phyloP scores from a whole-genome alignment of 1,140 invertebrate genomes.

The Cotesia glomerata region DNA sequence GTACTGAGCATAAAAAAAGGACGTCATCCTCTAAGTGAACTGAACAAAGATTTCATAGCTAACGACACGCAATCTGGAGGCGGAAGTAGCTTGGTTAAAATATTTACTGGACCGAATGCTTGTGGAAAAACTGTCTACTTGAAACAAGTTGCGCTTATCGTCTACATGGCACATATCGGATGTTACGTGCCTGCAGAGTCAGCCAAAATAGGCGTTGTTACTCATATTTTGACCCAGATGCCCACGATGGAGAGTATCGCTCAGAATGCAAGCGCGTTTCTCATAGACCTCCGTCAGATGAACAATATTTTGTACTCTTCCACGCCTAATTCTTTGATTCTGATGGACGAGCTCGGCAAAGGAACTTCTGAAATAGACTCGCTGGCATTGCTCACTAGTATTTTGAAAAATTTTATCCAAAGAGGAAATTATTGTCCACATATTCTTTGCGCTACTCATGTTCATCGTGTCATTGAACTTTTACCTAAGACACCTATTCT shows the following conservation, averaged over 20 bases:
- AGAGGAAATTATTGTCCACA: slow-evolving; percentile 71
- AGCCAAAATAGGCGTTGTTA: slow-evolving; percentile 72
- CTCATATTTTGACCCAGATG: slow-evolving; percentile 79
- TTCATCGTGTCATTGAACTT: slow-evolving; percentile 69
- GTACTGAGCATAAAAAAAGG: slow-evolving; percentile 75
- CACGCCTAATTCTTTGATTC: slow-evolving; percentile 73
- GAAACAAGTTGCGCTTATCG: slow-evolving; percentile 80
- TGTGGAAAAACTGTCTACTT: slow-evolving; percentile 93
- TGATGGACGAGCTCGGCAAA: slow-evolving; percentile 93
- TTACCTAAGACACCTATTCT: slow-evolving; percentile 62
- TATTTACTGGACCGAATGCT: slow-evolving; percentile 88
- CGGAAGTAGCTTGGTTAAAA: slow-evolving; percentile 69
- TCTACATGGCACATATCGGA: slow-evolving; percentile 87
- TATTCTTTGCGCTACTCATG: slow-evolving; percentile 80
- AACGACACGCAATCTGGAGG: slow-evolving; percentile 72
- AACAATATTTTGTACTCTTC: slow-evolving; percentile 71
- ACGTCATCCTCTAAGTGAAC: slow-evolving; percentile 80
- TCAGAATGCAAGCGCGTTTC: slow-evolving; percentile 82
- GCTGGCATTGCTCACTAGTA: slow-evolving; percentile 71
- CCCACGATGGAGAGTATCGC: slow-evolving; percentile 78
- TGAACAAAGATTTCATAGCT: slow-evolving; percentile 73
- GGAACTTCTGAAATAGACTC: slow-evolving; percentile 83
- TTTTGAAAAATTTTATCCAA: slow-evolving; percentile 70
- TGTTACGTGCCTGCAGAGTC: slow-evolving; percentile 84
- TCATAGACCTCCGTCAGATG: slow-evolving; percentile 85